Base-by-base conservation (phyloP, 2,113 vertebrate genomes). In the Genyomyrus donnyi region DNA sequence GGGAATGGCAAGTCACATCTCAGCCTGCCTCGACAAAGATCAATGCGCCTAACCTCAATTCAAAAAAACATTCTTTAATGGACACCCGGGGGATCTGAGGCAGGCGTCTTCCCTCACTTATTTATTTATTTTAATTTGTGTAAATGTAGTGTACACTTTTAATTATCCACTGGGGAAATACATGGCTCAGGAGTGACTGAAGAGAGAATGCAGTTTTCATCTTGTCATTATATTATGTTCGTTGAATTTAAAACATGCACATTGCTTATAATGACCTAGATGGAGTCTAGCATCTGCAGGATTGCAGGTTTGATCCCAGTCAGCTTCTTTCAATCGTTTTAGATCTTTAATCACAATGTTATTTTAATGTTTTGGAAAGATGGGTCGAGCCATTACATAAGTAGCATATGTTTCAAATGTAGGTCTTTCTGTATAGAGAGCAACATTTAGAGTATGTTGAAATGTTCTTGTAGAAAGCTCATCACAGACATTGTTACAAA, bases 61-160 rank as follows among this genome's bases (percentile, higher is more conserved):
- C 95, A 95, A 95, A 94, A 95, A 95, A 95, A 96, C 95, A 95
- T 96, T 94, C 94, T 95, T 95, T 96, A 96, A 96, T 96, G 95
- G 95, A 95, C 95, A 93, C 96, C 95, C 95, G 24, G 83, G 93
- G 95, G 96, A 95, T 92, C 91, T 85, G 91, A 49, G 80, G 90
- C 89, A 90, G 93, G 94, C 92, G 89, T 94, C 93, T 92, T 94
- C 92, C 91, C 90, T 92, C 89, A 89, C 91, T 95, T 94, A 94
- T 96, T 95, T 96, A 94, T 95, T 95, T 95, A 94, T 95, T 95
- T 95, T 92, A 93, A 95, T 95, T 90, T 91, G 92, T 93, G 92
- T 88, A 89, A 95, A 95, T 95, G 92, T 94, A 93, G 91, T 92
- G 90, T 94, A 95, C 92, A 94, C 93, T 94, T 95, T 96, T 96